Evolutionary conservation across 2,888 invertebrate genomes (phyloP), one percentile per base, ranked within the genome.

Genomic region (Chelonus formosanus): DNA sequence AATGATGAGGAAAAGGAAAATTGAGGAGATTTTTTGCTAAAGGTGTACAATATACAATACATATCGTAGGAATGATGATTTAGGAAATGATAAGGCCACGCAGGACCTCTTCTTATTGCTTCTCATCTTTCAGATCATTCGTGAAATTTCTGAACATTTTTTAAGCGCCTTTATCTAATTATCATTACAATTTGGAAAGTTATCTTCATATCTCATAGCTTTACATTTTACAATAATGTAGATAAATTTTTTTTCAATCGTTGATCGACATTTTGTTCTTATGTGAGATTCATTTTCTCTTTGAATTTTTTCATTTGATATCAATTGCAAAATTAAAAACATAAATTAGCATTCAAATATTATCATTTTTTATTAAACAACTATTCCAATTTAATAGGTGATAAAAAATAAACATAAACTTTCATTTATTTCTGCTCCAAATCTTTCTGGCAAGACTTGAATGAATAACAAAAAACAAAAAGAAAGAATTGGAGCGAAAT

Each of bases 11-110:
- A 20, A 60, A 62, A 66, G 65, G 53, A 55, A 57, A 44, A 58
- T 57, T 62, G 52, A 35, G 10, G 52, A 35, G 10, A 57, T 62
- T 63, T 53, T 34, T 53, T 10, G 60, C 53, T 54, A 58, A 55
- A 63, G 63, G 76, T 79, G 76, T 81, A 82, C 80, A 83, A 82
- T 83, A 81, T 82, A 83, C 80, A 83, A 79, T 83, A 82, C 80
- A 83, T 83, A 80, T 79, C 77, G 79, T 79, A 78, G 79, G 79
- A 81, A 80, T 72, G 80, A 80, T 76, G 78, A 78, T 80, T 81
- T 75, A 66, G 71, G 71, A 73, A 72, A 76, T 76, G 74, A 77
- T 77, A 76, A 75, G 76, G 75, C 73, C 78, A 65, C 71, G 69
- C 72, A 71, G 72, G 75, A 71, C 75, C 72, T 61, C 61, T 43